Percentiles rank a stretch among this genome's conserved stretches.
Conservation (phyloP, 2,888 invertebrate species). For the Patella caerulea region DNA sequence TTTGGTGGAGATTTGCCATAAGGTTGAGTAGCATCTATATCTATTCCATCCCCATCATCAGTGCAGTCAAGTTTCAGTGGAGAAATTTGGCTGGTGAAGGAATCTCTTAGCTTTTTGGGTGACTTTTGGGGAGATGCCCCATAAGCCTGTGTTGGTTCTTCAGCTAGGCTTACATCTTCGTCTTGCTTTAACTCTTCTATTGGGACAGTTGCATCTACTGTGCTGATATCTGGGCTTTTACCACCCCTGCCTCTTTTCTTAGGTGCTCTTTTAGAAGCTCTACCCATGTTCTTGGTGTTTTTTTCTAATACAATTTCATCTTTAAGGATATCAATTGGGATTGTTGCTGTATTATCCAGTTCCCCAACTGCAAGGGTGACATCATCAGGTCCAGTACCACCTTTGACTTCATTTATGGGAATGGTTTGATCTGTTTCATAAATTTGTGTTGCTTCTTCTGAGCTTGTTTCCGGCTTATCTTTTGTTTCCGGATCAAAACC, state of each 20-base stretch:
- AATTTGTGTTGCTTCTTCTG: background rate
- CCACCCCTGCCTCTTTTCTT: conserved; percentile 4
- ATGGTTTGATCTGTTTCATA: background rate
- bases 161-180: background rate
- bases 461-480: background rate
- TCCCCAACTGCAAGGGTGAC: conserved; percentile 21
- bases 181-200: conserved; percentile 21
- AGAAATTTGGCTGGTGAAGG: background rate
- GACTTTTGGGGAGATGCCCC: conserved; percentile 32
- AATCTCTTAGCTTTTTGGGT: background rate
- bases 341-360: background rate
- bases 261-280: background rate
- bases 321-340: background rate
- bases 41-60: background rate
- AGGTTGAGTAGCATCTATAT: conserved; percentile 8
- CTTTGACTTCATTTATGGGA: conserved; percentile 16
- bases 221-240: conserved; percentile 14
- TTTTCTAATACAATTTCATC: conserved; percentile 27
- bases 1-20: background rate
- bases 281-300: too few relatives aligned
- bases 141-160: conserved; percentile 43
- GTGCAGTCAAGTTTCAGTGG: background rate
- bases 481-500: background rate
- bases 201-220: conserved; percentile 11
- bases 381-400: conserved; percentile 29